Conservation (phyloP, 2,113 vertebrate genomes). For the Aegotheles bennettii region DNA sequence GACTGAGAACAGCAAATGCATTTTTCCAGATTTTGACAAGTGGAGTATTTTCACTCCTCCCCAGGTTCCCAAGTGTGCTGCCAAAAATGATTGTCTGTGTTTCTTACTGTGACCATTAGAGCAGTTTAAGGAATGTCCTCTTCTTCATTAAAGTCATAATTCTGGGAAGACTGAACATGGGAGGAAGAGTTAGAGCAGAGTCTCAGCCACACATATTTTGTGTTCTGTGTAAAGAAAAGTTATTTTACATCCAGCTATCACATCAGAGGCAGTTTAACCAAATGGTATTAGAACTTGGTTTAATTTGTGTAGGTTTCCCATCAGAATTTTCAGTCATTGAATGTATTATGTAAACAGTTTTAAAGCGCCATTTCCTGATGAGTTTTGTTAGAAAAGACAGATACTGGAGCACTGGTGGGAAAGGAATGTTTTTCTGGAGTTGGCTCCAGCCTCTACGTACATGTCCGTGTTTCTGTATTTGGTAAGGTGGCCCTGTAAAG, state of each 20-base stretch:
- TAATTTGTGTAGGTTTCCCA: background rate
- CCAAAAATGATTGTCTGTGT: background rate
- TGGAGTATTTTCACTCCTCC: background rate
- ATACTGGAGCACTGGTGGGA: background rate
- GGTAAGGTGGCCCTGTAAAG: background rate
- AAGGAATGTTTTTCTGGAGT: background rate
- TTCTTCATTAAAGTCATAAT: background rate
- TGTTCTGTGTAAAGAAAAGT: background rate
- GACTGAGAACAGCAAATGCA: background rate
- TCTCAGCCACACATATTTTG: background rate
- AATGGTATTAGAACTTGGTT: background rate
- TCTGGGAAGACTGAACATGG: background rate
- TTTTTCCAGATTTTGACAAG: background rate
- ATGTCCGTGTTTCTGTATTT: background rate
- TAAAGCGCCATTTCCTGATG: background rate
- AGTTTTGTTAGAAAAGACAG: background rate
- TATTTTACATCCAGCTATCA: background rate
- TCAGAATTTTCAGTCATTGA: background rate
- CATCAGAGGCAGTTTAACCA: background rate
- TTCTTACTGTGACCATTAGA: background rate
- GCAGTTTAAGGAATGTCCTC: background rate
- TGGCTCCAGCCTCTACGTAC: background rate
- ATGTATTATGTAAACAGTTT: background rate
- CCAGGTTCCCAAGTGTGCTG: background rate
- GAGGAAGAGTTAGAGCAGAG: background rate